These are phyloP conservation scores for Ceuthmochares aereus DNA, from an alignment of 2,113 vertebrate species.

Conservation along the genomic window DNA sequence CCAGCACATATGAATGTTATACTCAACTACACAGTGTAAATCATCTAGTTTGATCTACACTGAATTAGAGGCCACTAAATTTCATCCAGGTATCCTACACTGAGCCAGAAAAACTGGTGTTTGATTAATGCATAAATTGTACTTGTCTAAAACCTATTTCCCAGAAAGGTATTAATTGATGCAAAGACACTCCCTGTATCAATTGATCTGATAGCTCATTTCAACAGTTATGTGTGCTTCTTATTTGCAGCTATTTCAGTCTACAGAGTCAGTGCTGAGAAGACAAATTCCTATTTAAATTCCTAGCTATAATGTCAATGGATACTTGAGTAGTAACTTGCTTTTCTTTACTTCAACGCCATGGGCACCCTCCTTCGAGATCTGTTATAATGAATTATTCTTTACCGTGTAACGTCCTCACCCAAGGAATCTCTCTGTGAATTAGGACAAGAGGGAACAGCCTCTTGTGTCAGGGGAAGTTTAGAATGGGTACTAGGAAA, in stretches of 20 bases:
- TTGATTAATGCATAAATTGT: conserved; percentile 49
- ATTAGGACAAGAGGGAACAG: no score
- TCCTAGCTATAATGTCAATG: not conserved
- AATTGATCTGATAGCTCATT: conserved; percentile 12
- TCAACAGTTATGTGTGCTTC: conserved; percentile 10
- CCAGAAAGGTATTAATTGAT: conserved; percentile 10
- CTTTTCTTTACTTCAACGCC: not conserved
- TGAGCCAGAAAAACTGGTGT: conserved; percentile 61
- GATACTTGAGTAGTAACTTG: not conserved
- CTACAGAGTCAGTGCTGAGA: not conserved
- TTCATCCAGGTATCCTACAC: conserved; percentile 30
- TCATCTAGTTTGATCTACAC: conserved; percentile 43
- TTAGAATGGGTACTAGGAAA: no score
- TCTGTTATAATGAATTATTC: not conserved
- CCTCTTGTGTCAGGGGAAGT: no score
- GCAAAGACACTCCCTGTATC: conserved; percentile 1
- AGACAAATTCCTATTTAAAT: conserved; percentile 20
- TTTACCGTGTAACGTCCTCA: not conserved
- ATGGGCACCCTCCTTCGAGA: not conserved
- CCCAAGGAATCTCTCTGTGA: not conserved
- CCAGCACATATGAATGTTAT: conserved; percentile 47
- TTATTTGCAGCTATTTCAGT: not conserved
- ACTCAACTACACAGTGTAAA: conserved; percentile 24
- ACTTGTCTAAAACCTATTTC: conserved; percentile 47
- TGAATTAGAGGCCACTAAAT: conserved; percentile 59